Percentiles rank a stretch among this genome's conserved stretches.
Evolutionary conservation across 2,888 invertebrate species (phyloP).

Genomic region (Arrhopalites spinosus): DNA sequence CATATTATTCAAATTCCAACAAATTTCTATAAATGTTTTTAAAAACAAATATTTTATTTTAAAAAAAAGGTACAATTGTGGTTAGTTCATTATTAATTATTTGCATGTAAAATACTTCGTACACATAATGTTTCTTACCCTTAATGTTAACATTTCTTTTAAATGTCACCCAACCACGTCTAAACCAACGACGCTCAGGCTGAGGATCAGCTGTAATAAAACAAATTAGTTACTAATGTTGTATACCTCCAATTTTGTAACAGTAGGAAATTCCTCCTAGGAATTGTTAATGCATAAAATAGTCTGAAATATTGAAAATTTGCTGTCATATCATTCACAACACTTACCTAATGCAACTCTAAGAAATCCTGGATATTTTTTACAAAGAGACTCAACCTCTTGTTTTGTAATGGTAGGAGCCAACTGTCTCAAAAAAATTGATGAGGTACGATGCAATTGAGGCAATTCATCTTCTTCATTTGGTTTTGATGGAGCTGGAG

Average conservation of each 20-base stretch:
- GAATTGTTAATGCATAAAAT: too few relatives aligned
- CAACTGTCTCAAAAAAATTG: conserved; percentile 93
- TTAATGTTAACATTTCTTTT: conserved; percentile 96
- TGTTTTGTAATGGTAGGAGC: conserved; percentile 95
- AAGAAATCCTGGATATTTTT: conserved; percentile 88
- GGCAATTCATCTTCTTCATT: conserved; percentile 51
- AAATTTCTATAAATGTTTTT: conserved; percentile 75
- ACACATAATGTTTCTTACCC: conserved; percentile 45
- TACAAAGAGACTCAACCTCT: conserved; percentile 90
- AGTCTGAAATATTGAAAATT: too few relatives aligned
- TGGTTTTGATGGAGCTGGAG: conserved; percentile 28
- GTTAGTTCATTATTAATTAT: too few relatives aligned
- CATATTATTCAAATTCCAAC: conserved; percentile 97
- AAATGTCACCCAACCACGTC: conserved; percentile 98
- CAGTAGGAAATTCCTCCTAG: not conserved
- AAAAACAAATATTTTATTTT: not conserved
- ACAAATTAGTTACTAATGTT: not conserved
- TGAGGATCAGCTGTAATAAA: conserved; percentile 81
- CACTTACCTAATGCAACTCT: too few relatives aligned
- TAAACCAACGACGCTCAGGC: conserved; percentile 92
- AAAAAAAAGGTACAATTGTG: too few relatives aligned
- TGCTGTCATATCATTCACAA: too few relatives aligned
- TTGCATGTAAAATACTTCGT: too few relatives aligned
- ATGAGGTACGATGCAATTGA: conserved; percentile 90
- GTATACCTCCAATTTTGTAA: not conserved